Percentiles rank a stretch among this genome's conserved stretches.
Evolutionary conservation across 2,797 vertebrate species (phyloP).

Genomic region (Ptychobarbus kaznakovi): DNA sequence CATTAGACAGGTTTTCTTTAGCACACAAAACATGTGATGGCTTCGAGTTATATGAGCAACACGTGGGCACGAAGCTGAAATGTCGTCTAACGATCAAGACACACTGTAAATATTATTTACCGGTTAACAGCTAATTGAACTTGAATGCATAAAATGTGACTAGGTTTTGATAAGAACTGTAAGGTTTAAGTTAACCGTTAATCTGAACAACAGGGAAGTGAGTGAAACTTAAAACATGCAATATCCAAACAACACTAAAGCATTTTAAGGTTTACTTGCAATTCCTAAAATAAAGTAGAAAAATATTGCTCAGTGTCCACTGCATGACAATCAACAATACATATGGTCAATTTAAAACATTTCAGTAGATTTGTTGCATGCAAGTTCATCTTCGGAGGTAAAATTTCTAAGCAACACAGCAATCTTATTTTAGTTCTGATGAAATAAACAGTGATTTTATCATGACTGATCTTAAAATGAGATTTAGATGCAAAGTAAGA

Average conservation of each 20-base stretch:
- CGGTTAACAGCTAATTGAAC: not conserved
- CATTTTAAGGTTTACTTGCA: not conserved
- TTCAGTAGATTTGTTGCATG: not conserved
- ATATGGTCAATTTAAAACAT: not conserved
- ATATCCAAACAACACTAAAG: no score
- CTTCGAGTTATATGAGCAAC: not conserved
- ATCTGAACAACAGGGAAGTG: not conserved
- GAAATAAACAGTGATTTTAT: not conserved
- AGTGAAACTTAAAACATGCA: not conserved
- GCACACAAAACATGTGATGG: conserved; percentile 37
- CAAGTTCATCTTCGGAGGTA: not conserved
- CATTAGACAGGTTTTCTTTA: conserved; percentile 48
- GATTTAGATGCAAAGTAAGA: not conserved
- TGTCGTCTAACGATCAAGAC: not conserved
- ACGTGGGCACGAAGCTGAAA: not conserved
- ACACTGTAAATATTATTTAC: not conserved
- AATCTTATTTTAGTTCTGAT: not conserved
- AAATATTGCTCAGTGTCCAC: not conserved
- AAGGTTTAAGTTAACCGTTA: not conserved
- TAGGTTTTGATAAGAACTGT: not conserved
- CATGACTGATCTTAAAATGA: not conserved
- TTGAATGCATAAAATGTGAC: not conserved
- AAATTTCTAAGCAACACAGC: not conserved
- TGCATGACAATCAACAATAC: not conserved
- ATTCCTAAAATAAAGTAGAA: not conserved